phyloP scores from a whole-genome alignment of 2,797 vertebrate species.

The Ibycter americanus region DNA sequence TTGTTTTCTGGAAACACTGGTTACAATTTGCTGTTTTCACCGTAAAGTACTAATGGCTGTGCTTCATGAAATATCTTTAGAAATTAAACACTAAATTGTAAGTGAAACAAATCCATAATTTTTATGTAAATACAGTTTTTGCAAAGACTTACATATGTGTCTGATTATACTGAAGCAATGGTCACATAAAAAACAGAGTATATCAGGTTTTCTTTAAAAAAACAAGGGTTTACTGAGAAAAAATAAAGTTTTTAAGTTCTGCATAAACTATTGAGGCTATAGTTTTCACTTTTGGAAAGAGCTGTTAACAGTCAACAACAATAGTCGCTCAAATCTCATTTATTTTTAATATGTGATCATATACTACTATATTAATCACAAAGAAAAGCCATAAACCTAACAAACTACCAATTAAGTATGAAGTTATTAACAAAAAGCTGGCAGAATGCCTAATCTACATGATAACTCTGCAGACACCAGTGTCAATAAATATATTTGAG shows the following conservation, averaged over 20 bases:
- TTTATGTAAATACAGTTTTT: background rate
- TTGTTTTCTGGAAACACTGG: background rate
- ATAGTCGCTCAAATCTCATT: background rate
- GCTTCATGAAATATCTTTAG: background rate
- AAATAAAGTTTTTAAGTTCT: background rate
- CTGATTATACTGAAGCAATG: background rate
- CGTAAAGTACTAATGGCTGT: background rate
- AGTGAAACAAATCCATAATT: background rate
- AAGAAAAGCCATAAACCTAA: background rate
- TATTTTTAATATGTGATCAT: background rate
- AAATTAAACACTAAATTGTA: background rate
- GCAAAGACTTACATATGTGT: background rate
- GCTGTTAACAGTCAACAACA: background rate
- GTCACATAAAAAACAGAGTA: background rate
- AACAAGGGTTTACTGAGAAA: background rate
- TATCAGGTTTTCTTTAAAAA: background rate
- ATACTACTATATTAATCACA: background rate
- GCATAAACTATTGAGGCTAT: background rate
- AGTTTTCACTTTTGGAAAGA: background rate
- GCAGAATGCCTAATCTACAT: constrained; percentile 11
- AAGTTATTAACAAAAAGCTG: constrained; percentile 30
- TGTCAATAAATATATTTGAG: constrained; percentile 21
- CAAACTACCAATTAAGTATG: background rate
- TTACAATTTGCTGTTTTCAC: background rate
- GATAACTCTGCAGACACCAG: background rate